Conservation (phyloP, 1,140 invertebrate species). For the Cotesia vestalis region DNA sequence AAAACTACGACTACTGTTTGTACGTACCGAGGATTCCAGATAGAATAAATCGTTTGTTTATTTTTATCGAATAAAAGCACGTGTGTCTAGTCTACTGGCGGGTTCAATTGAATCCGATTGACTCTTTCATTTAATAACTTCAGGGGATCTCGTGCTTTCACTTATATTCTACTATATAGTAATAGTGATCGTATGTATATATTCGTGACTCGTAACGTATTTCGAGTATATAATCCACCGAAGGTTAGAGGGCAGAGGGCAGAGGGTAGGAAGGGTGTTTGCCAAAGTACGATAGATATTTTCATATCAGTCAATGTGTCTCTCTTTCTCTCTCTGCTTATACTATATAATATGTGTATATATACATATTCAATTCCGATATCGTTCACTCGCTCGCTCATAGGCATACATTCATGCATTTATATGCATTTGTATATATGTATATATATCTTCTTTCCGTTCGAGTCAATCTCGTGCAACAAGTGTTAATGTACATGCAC, state of each 20-base stretch:
- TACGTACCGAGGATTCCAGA: background rate
- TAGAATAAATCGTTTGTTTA: constrained; percentile 3
- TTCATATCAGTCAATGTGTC: constrained; percentile 10
- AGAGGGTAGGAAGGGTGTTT: background rate
- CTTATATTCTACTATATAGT: too few relatives aligned
- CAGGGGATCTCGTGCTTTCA: constrained; percentile 15
- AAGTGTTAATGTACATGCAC: constrained; percentile 45
- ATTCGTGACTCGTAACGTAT: background rate
- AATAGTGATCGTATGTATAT: background rate
- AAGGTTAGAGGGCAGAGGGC: background rate
- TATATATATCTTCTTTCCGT: constrained; percentile 22
- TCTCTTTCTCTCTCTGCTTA: background rate
- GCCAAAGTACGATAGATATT: background rate
- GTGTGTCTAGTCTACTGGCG: background rate
- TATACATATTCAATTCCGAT: constrained; percentile 13
- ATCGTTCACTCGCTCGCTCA: constrained; percentile 7
- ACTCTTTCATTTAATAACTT: constrained; percentile 21
- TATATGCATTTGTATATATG: constrained; percentile 27
- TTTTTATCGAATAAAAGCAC: background rate
- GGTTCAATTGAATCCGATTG: background rate
- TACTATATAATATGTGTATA: background rate
- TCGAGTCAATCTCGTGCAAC: constrained; percentile 48
- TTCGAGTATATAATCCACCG: constrained; percentile 13
- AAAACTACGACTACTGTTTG: too few relatives aligned
- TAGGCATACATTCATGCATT: constrained; percentile 11